These are phyloP conservation scores for Pygoscelis antarcticus DNA, from an alignment of 2,113 vertebrate genomes.

Conservation along the genomic window DNA sequence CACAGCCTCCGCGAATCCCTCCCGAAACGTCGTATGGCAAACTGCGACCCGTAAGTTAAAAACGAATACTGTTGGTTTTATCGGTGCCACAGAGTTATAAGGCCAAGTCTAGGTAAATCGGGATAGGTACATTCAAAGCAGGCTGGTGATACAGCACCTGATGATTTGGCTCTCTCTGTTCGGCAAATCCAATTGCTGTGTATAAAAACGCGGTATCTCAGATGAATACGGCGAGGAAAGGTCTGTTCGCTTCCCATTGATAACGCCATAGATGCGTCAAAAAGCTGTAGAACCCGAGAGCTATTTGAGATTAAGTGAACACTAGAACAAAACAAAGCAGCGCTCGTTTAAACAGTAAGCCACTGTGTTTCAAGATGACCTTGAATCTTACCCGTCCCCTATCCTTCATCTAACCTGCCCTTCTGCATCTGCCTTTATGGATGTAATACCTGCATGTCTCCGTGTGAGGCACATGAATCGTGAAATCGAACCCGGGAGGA, in stretches of 20 bases:
- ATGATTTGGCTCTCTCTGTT: neutral
- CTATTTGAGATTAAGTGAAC: neutral
- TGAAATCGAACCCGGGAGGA: neutral
- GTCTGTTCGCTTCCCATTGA: neutral
- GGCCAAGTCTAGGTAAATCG: neutral
- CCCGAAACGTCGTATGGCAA: conserved; percentile 87
- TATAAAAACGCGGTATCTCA: fast-evolving
- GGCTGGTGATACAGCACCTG: neutral
- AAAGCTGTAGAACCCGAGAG: neutral
- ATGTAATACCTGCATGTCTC: neutral
- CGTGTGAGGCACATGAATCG: neutral
- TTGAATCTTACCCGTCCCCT: neutral
- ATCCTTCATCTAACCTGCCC: neutral
- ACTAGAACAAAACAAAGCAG: neutral
- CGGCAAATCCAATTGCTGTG: neutral
- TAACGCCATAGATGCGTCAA: neutral
- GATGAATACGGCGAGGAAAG: fast-evolving
- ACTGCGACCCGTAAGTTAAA: conserved; percentile 89
- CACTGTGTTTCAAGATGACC: neutral
- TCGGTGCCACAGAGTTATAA: too few relatives aligned
- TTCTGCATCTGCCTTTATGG: neutral
- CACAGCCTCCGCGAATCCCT: conserved; percentile 81
- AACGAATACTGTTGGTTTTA: neutral
- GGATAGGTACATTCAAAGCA: neutral
- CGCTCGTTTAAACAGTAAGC: neutral